Evolutionary conservation across 1,140 invertebrate species (phyloP).

Genomic region (Bombus terrestris): DNA sequence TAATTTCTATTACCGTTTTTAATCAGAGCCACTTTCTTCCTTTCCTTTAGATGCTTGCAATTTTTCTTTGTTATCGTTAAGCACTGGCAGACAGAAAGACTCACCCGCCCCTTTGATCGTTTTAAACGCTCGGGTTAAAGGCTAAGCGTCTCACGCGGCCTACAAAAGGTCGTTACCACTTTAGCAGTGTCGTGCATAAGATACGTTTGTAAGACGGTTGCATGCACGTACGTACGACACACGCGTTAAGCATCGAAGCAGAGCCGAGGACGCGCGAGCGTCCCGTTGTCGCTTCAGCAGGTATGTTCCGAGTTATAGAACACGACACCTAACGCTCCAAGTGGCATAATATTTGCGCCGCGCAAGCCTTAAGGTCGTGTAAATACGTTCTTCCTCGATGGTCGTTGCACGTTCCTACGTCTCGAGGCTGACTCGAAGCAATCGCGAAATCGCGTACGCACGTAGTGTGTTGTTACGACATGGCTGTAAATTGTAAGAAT

Average conservation of each 20-base stretch:
- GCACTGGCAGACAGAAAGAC: constrained; percentile 4
- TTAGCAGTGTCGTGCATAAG: constrained; percentile 4
- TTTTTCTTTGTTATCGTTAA: constrained; percentile 20
- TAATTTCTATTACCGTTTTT: not conserved
- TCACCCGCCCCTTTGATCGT: constrained; percentile 32
- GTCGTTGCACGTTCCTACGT: constrained; percentile 32
- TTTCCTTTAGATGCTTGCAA: not conserved
- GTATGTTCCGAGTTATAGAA: constrained; percentile 31
- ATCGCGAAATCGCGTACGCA: constrained; percentile 54
- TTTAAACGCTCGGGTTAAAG: constrained; percentile 50
- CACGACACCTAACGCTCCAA: constrained; percentile 15
- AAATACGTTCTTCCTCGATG: constrained; percentile 20
- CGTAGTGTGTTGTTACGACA: constrained; percentile 72
- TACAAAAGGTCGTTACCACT: constrained; percentile 54
- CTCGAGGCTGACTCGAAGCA: constrained; percentile 30
- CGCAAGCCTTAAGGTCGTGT: constrained; percentile 37
- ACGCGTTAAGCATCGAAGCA: not conserved
- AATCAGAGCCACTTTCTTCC: too few species aligned
- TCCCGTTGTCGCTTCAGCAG: constrained; percentile 19
- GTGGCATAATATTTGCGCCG: constrained; percentile 33
- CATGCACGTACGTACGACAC: not conserved
- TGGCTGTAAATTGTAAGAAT: constrained; percentile 79
- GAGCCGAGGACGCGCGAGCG: not conserved
- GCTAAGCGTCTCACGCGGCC: constrained; percentile 48
- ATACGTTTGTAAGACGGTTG: not conserved